Percentiles rank a stretch among this genome's conserved stretches.
These are phyloP conservation scores for Lomographa bimaculata DNA, from an alignment of 2,888 invertebrate species.

Conservation along the genomic window DNA sequence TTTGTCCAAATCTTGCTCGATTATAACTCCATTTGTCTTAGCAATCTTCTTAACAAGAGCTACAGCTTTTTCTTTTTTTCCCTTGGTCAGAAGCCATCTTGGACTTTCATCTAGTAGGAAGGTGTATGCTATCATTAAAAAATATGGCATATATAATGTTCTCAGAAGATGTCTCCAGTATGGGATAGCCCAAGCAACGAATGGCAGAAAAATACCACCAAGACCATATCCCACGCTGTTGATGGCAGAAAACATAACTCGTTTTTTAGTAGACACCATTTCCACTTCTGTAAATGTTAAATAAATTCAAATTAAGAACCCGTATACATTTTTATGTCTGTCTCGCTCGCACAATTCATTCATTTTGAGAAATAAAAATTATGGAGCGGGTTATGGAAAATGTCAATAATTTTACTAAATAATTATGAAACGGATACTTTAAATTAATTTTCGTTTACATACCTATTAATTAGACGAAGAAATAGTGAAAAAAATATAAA, in stretches of 20 bases:
- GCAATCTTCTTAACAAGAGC: conserved; percentile 85
- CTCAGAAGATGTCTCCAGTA: conserved; percentile 88
- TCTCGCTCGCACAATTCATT: too few species aligned
- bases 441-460: too few species aligned
- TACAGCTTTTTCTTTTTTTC: conserved; percentile 85
- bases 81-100: conserved; percentile 90
- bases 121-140: conserved; percentile 86
- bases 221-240: conserved; percentile 49
- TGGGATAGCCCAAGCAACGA: conserved; percentile 67
- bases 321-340: too few species aligned
- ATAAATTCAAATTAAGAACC: not conserved
- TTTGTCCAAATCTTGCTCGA: conserved; percentile 55
- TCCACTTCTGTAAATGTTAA: conserved; percentile 57
- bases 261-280: conserved; percentile 58
- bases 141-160: conserved; percentile 86
- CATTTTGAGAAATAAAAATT: too few species aligned
- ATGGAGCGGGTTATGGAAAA: too few species aligned
- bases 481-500: too few species aligned
- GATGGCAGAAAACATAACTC: conserved; percentile 53
- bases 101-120: conserved; percentile 89
- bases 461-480: too few species aligned
- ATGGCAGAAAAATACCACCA: conserved; percentile 49
- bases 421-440: too few species aligned
- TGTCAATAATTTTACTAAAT: too few species aligned
- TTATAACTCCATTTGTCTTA: conserved; percentile 57